These are phyloP conservation scores for Prunella himalayana DNA, from an alignment of 2,113 vertebrate species.

Conservation along the genomic window DNA sequence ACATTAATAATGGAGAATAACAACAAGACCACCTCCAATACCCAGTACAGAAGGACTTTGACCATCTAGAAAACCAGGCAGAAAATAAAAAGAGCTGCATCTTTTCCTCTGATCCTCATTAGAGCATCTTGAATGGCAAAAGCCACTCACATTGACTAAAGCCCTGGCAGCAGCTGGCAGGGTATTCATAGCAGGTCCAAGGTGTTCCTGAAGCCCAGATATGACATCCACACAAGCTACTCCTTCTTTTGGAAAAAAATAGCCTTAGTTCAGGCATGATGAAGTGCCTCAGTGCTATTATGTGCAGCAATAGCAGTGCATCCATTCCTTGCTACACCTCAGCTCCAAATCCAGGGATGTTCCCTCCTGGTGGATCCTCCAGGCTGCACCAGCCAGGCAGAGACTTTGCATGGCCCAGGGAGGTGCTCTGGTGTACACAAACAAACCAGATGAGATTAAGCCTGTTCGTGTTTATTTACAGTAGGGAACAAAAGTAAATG, in stretches of 20 bases:
- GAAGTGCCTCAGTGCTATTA: not conserved
- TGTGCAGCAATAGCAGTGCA: not conserved
- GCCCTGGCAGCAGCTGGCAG: not conserved
- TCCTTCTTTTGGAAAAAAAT: not conserved
- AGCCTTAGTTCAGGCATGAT: not conserved
- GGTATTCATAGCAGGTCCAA: not conserved
- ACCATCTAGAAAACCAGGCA: not conserved
- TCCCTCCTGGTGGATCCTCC: not conserved
- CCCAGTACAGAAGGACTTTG: not conserved
- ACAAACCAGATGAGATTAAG: not conserved
- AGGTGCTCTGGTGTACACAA: not conserved
- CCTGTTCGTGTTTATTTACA: slow-evolving; percentile 11
- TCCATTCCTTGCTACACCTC: not conserved
- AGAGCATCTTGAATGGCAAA: not conserved
- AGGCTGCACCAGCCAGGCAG: not conserved
- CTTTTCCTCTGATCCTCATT: not conserved
- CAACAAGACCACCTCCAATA: not conserved
- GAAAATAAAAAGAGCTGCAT: not conserved
- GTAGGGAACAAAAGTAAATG: not conserved
- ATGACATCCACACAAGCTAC: not conserved
- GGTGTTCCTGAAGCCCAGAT: not conserved
- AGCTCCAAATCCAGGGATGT: not conserved
- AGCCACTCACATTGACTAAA: not conserved
- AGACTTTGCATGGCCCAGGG: not conserved
- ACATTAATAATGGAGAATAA: not conserved